A percentile compares a stretch with the other conserved stretches of the same genome.
phyloP scores from a whole-genome alignment of 2,113 vertebrate species.

The Tachycineta bicolor region DNA sequence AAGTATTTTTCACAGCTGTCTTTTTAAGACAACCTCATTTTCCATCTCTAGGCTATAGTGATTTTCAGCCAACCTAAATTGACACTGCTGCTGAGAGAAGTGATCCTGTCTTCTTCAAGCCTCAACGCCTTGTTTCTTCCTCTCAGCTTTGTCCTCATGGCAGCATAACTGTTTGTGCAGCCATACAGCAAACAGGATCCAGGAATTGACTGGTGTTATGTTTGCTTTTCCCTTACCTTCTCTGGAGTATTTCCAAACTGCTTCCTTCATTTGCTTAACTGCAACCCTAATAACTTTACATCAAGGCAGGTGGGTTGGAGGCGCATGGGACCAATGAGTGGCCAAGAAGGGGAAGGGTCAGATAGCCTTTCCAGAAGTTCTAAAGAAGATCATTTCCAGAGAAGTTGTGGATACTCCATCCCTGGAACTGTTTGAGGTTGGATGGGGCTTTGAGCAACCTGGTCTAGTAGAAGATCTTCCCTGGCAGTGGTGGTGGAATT shows the following conservation, averaged over 20 bases:
- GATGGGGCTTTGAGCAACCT: neutral
- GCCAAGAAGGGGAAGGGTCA: neutral
- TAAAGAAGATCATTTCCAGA: neutral
- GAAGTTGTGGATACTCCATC: neutral
- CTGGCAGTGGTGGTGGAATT: neutral
- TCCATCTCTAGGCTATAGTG: neutral
- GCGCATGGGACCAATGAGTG: neutral
- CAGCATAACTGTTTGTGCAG: neutral
- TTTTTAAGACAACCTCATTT: constrained; percentile 22
- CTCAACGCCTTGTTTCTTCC: neutral
- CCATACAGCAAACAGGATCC: accelerated
- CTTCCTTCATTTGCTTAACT: neutral
- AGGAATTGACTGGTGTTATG: neutral
- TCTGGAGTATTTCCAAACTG: neutral
- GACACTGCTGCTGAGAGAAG: neutral
- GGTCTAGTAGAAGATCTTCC: neutral
- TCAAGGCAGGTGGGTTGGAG: neutral
- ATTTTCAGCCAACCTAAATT: neutral
- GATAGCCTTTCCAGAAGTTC: neutral
- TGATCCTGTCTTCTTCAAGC: neutral
- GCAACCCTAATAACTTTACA: neutral
- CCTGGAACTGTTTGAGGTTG: neutral
- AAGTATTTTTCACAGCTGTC: constrained; percentile 19
- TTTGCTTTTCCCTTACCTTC: neutral
- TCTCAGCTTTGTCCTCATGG: neutral